Evolutionary conservation across 2,888 invertebrate genomes (phyloP), one percentile per base, ranked within the genome.

Genomic region (Cephus pulcher): DNA sequence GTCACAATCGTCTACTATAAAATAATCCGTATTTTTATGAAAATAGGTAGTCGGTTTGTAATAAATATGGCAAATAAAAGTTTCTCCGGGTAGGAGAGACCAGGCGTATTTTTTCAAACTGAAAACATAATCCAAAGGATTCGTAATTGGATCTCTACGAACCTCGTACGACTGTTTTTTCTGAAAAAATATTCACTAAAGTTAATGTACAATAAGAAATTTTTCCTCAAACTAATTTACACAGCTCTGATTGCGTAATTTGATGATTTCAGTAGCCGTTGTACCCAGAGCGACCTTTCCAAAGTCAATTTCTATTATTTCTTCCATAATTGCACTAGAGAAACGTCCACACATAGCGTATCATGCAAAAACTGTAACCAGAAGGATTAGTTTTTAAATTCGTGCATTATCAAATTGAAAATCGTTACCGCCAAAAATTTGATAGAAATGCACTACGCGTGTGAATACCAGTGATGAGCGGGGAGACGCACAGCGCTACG

Each of bases 91-190:
- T 12, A 80, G 77, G 23, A 91, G 80, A 0, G 82, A 81, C 84
- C 90, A 90, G 4, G 88, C 85, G 37, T 88, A 88, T 76, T 87
- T 84, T 69, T 86, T 84, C 12, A 92, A 86, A 81, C 89, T 84
- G 79, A 92, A 92, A 12, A 88, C 89, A 40, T 88, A 84, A 78
- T 91, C 91, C 78, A 91, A 82, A 1, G 89, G 88, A 84, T 90
- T 91, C 4, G 88, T 88, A 37, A 80, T 80, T 11, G 87, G 83
- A 80, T 91, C 90, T 78, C 89, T 86, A 82, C 84, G 82, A 76
- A 85, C 85, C 71, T 84, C 82, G 78, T 90, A 90, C 6, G 76
- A 77, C 79, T 86, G 85, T 34, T 84, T 83, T 12, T 82, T 81
- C 89, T 89, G 68, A 56, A 75, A 11, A 77, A 75, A 70, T 15